phyloP scores from a whole-genome alignment of 2,797 vertebrate genomes.

The Melanogrammus aeglefinus region DNA sequence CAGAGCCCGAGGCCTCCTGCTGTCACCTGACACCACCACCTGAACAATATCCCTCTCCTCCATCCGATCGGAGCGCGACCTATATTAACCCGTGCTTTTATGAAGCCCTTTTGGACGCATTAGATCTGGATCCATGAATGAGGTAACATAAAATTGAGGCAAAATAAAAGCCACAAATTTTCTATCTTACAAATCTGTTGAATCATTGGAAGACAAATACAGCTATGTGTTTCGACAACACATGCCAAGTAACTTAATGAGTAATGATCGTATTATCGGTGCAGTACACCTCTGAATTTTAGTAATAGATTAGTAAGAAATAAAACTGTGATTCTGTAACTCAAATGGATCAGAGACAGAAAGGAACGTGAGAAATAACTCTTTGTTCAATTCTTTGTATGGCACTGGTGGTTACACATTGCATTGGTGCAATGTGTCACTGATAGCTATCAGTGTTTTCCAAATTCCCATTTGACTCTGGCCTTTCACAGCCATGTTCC shows the following conservation, averaged over 20 bases:
- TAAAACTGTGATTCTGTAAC: neutral
- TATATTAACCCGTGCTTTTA: neutral
- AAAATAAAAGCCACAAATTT: too few relatives aligned
- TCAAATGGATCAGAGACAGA: neutral
- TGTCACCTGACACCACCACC: neutral
- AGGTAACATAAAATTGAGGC: too few relatives aligned
- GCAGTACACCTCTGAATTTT: neutral
- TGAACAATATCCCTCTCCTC: neutral
- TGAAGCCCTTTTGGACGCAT: neutral
- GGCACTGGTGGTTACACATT: neutral
- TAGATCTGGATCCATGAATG: neutral
- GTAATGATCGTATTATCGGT: neutral
- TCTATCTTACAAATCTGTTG: neutral
- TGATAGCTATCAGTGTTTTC: neutral
- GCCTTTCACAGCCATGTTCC: neutral
- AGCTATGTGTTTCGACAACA: neutral
- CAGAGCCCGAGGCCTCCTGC: neutral
- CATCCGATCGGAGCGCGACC: neutral
- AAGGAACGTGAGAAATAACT: neutral
- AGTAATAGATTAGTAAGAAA: neutral
- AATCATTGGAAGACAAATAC: neutral
- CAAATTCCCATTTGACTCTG: slow-evolving; percentile 1
- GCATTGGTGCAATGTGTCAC: too few relatives aligned
- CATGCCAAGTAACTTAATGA: too few relatives aligned
- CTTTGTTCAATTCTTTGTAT: neutral